Percentiles rank a stretch among this genome's conserved stretches.
Evolutionary conservation across 1,140 invertebrate species (phyloP).

Genomic region (Lepidostoma basale): DNA sequence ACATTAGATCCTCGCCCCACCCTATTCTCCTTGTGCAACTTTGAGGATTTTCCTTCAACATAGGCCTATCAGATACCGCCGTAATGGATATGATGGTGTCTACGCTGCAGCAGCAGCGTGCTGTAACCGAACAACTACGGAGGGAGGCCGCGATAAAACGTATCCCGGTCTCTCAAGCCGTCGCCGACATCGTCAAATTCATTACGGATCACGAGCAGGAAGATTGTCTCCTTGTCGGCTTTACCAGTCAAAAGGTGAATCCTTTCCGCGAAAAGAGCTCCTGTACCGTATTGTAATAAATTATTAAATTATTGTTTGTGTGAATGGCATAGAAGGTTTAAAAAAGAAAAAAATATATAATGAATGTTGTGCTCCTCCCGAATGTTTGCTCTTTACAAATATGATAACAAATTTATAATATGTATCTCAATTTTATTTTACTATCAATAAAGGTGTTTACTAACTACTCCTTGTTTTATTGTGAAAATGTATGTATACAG

Average conservation of each 20-base stretch:
- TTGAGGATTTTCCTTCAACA: constrained; percentile 54
- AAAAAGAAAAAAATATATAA: constrained; percentile 23
- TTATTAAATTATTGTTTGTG: constrained; percentile 3
- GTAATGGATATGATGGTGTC: constrained; percentile 91
- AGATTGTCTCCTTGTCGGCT: constrained; percentile 94
- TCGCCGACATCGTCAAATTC: constrained; percentile 92
- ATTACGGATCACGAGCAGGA: constrained; percentile 92
- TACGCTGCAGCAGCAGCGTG: constrained; percentile 88
- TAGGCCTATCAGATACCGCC: constrained; percentile 82
- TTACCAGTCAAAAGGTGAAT: constrained; percentile 95
- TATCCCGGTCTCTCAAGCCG: constrained; percentile 84
- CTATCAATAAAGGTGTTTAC: constrained; percentile 33
- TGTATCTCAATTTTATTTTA: constrained; percentile 38
- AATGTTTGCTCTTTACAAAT: constrained; percentile 30
- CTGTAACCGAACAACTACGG: constrained; percentile 91
- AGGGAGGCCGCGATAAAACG: constrained; percentile 90
- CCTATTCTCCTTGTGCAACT: constrained; percentile 23
- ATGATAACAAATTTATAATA: constrained; percentile 22
- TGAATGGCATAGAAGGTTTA: constrained; percentile 28
- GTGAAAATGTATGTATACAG: too few relatives aligned
- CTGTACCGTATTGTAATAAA: constrained; percentile 79
- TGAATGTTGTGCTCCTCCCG: constrained; percentile 25
- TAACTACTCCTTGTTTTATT: constrained; percentile 1
- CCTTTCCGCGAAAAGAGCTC: constrained; percentile 96
- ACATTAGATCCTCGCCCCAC: constrained; percentile 34